These are phyloP conservation scores for Gortyna flavago DNA, from an alignment of 2,888 invertebrate species.

Conservation along the genomic window DNA sequence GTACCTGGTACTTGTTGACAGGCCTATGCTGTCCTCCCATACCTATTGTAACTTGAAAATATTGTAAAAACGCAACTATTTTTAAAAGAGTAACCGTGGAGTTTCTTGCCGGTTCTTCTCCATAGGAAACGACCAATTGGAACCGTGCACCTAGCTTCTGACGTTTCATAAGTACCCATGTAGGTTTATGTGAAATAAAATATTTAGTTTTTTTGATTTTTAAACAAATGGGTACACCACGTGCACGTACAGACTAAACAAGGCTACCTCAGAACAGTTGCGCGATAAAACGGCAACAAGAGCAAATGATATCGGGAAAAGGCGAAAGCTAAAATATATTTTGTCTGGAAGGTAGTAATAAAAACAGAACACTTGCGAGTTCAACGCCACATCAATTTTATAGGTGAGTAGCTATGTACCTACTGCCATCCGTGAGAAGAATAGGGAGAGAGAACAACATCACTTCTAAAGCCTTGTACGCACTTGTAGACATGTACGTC, in stretches of 20 bases:
- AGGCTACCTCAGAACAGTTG: neutral
- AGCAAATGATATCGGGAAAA: slow-evolving; percentile 20
- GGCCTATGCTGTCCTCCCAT: no score
- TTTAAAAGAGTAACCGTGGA: no score
- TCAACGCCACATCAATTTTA: slow-evolving; percentile 41
- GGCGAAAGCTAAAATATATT: neutral
- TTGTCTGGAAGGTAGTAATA: slow-evolving; percentile 13
- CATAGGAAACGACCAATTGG: no score
- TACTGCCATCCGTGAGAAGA: slow-evolving; percentile 1
- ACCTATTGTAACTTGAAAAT: no score
- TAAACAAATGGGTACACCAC: slow-evolving; percentile 30
- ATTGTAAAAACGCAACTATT: no score
- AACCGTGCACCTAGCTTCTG: no score
- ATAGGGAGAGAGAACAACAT: slow-evolving; percentile 30
- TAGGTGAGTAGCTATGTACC: slow-evolving; percentile 15
- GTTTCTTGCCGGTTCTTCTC: no score
- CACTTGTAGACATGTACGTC: neutral
- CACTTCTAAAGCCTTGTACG: slow-evolving; percentile 13
- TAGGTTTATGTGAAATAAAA: no score
- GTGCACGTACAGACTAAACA: neutral
- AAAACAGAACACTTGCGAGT: slow-evolving; percentile 47
- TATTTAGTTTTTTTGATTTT: no score
- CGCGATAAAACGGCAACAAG: slow-evolving; percentile 2
- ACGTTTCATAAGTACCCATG: no score
- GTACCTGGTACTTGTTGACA: no score